Percentiles rank a stretch among this genome's conserved stretches.
Evolutionary conservation across 2,113 vertebrate species (phyloP).

Genomic region (Coptodon bakossiorum): DNA sequence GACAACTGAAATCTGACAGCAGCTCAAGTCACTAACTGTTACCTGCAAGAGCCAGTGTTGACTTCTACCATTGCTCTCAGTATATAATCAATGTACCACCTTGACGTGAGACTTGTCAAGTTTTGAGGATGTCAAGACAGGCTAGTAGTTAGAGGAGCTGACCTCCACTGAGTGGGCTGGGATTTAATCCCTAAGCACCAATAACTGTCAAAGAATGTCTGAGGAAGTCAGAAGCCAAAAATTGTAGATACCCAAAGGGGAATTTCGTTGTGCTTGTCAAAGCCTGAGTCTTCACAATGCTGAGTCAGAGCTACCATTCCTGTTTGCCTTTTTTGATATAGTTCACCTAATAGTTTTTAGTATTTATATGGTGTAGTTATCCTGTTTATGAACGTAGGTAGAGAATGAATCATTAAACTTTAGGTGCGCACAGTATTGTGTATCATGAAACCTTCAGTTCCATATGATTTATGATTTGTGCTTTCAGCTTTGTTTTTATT

Average conservation of each 20-base stretch:
- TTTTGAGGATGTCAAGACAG: constrained; percentile 5
- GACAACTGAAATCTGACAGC: background rate
- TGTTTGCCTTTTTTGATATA: background rate
- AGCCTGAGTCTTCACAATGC: background rate
- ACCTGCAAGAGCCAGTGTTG: background rate
- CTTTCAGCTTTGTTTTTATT: background rate
- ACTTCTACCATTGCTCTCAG: background rate
- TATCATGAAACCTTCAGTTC: background rate
- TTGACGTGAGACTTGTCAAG: constrained; percentile 16
- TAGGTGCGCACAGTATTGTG: background rate
- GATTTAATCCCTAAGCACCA: constrained; percentile 3
- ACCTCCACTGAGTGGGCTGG: background rate
- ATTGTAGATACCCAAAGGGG: background rate
- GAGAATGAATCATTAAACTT: background rate
- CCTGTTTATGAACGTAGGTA: background rate
- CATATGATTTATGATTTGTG: background rate
- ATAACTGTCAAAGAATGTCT: constrained; percentile 39
- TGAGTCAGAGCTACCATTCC: background rate
- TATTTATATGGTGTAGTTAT: background rate
- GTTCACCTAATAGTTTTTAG: background rate
- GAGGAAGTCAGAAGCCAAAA: constrained; percentile 17
- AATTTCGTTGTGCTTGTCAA: constrained; percentile 10
- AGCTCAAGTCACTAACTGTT: constrained; percentile 17
- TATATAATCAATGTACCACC: background rate
- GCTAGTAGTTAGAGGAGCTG: constrained; percentile 11